Percentiles rank a stretch among this genome's conserved stretches.
phyloP scores from a whole-genome alignment of 1,140 invertebrate species.

The Melipona quadrifasciata region DNA sequence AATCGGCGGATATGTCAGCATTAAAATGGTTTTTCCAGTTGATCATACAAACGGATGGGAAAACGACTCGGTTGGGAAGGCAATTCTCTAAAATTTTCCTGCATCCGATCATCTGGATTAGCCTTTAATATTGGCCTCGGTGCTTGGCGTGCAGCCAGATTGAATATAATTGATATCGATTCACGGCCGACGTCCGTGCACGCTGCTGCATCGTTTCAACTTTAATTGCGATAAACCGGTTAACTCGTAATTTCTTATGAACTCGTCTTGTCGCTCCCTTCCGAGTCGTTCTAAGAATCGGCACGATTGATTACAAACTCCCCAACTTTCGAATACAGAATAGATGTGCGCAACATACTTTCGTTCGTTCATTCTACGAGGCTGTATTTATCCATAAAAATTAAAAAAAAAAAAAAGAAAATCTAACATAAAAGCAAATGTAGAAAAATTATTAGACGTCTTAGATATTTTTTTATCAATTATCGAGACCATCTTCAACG shows the following conservation, averaged over 20 bases:
- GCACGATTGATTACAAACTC: background rate
- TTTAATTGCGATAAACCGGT: constrained; percentile 26
- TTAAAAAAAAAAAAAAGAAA: too few species aligned
- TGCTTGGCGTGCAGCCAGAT: constrained; percentile 51
- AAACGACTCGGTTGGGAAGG: constrained; percentile 35
- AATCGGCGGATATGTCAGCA: background rate
- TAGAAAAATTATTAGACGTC: too few species aligned
- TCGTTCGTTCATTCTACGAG: too few species aligned
- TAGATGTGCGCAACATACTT: background rate
- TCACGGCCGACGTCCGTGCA: constrained; percentile 22
- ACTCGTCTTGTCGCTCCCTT: background rate
- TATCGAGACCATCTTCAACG: too few species aligned
- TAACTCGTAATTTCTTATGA: constrained; percentile 15
- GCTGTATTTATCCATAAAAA: too few species aligned
- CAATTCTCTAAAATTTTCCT: constrained; percentile 49
- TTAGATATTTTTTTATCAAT: too few species aligned
- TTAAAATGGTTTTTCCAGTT: constrained; percentile 37
- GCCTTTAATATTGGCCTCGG: constrained; percentile 49
- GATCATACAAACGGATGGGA: constrained; percentile 28
- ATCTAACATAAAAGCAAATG: too few species aligned
- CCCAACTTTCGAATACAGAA: background rate
- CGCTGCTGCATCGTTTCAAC: constrained; percentile 28
- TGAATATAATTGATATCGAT: constrained; percentile 58
- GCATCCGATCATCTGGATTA: constrained; percentile 60
- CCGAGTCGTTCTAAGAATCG: background rate